Base-by-base conservation (phyloP, 1,140 invertebrate species). In the Psix sp. region DNA sequence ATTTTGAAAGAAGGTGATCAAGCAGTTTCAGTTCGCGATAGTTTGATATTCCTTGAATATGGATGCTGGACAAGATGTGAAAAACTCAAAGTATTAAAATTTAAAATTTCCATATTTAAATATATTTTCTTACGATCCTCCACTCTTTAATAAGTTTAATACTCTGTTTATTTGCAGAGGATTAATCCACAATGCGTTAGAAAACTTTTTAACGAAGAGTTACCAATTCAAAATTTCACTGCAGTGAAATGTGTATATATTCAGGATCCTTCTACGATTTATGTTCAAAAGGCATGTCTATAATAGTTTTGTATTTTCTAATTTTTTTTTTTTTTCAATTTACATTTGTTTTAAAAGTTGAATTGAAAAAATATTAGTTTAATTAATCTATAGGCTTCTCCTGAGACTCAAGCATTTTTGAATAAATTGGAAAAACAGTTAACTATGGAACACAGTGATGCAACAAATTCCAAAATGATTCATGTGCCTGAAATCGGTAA, bases 11-110 rank as follows among this genome's bases (percentile, higher is more conserved):
- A 35, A 13, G 80, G 80, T 20, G 78, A 84, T 54, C 31, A 72
- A 2, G 78, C 83, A 1, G 74, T 85, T 38, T 88, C 86, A 5
- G 71, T 89, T n/a, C 76, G 82, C 2, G 86, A 88, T 40, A 80
- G 77, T 18, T 57, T 87, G 20, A 73, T 84, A 13, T 80, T 77
- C 14, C 40, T 77, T 5, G 72, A 77, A 20, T 40, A 70, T 17
- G 84, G 65, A 0, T 57, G 42, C 33, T 72, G 54, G 11, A 26
- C 51, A 2, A 51, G 51, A 1, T 36, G 35, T 11, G 40, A 75
- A 4, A 80, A 60, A 39, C 67, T 82, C 7, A 57, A 54, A 65
- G 81, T 81, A 77, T 35, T 49, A 20, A 18, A 13, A 29, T 18
- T 46, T 18, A n/a, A 2, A 33, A 11, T 21, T 13, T 24, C 21